Percentiles rank a stretch among this genome's conserved stretches.
These are phyloP conservation scores for Petrolisthes manimaculis DNA, from an alignment of 2,888 invertebrate species.

Conservation along the genomic window DNA sequence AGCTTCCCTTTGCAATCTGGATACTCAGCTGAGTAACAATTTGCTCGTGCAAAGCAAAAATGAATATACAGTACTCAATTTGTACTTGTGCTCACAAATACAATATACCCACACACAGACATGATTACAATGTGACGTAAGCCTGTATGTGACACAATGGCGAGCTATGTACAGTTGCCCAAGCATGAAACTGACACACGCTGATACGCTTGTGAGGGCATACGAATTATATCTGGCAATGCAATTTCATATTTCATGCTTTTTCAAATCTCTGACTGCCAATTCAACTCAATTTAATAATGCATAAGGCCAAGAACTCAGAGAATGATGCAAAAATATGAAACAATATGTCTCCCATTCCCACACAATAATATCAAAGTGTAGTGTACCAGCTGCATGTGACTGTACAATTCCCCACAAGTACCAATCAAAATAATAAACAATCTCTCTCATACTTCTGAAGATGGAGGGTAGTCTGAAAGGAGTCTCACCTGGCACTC, in stretches of 20 bases:
- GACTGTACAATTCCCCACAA: neutral
- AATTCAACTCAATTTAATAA: too few relatives aligned
- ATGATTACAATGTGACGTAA: neutral
- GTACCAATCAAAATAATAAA: constrained; percentile 12
- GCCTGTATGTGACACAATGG: neutral
- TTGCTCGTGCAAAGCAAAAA: neutral
- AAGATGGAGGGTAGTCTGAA: neutral
- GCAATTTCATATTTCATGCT: too few relatives aligned
- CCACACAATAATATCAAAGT: too few relatives aligned
- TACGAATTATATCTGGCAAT: too few relatives aligned
- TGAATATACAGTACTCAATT: neutral
- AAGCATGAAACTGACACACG: neutral
- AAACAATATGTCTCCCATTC: too few relatives aligned
- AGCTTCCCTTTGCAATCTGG: neutral
- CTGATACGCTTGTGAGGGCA: too few relatives aligned
- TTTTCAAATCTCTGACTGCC: too few relatives aligned
- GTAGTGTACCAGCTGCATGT: too few relatives aligned
- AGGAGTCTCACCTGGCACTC: constrained; percentile 35
- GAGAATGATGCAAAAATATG: too few relatives aligned
- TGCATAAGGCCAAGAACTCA: too few relatives aligned
- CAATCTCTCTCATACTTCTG: constrained; percentile 5
- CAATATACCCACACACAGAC: constrained; percentile 16
- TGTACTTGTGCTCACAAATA: neutral
- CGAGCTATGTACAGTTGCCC: neutral
- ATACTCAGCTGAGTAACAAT: neutral